Evolutionary conservation across 2,888 invertebrate genomes (phyloP), one percentile per base, ranked within the genome.

Genomic region (Andricus curvator): DNA sequence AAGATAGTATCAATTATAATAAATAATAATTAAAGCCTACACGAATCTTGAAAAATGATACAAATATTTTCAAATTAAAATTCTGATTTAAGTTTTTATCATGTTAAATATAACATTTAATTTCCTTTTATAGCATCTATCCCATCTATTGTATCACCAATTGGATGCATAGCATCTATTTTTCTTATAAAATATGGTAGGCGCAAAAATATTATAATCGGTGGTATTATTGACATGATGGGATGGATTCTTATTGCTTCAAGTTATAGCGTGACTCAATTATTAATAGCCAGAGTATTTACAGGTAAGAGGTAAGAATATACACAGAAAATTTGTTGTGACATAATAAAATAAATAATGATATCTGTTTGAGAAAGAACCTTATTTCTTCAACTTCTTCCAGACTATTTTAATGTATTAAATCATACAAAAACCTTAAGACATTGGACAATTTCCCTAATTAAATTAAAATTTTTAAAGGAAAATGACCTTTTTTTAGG

Each of bases 191-290:
- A 89, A 82, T 92, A 91, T 81, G 94, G 94, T 20, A 88, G 94
- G 77, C 92, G 91, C 81, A 86, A 87, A 6, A 92, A 93, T 5
- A 89, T 94, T 60, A 87, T 93, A n/a, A 85, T 89, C 13, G 89
- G 93, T 67, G 93, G 93, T 84, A 79, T 93, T 2, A 88, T 93
- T 9, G 92, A 92, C 15, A 88, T 93, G 44, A 68, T 93, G n/a
- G 94, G 94, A 6, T 94, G 94, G 94, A 85, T 93, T 1, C 83
- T 93, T 15, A 89, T 94, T 66, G 92, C 93, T 0, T 93, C 92
- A 2, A 92, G 90, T 81, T 88, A 90, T 81, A 85, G 83, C 76
- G 84, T 90, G 68, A 17, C 85, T 20, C 85, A 92, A 56, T 83
- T 93, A 22, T 83, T 94, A 20, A 86, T 93, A 3, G 94, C 93